A percentile compares a stretch with the other conserved stretches of the same genome.
Evolutionary conservation across 1,140 invertebrate genomes (phyloP).

Genomic region (Ostrea edulis): DNA sequence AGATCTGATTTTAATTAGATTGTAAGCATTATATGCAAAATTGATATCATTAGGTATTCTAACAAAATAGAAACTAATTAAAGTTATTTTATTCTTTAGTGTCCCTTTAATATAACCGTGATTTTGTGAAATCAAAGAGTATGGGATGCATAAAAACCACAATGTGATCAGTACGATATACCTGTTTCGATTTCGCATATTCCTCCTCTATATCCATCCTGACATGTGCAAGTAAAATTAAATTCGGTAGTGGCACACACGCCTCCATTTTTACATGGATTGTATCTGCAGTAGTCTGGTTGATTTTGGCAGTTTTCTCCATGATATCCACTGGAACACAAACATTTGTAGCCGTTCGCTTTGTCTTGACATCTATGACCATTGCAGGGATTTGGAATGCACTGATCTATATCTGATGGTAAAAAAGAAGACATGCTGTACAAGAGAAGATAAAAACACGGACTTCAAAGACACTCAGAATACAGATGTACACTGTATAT

Average conservation of each 20-base stretch:
- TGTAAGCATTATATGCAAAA: too few relatives aligned
- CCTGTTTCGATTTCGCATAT: slow-evolving; percentile 62
- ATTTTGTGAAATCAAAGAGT: too few relatives aligned
- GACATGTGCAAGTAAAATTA: slow-evolving; percentile 94
- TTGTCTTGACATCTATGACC: slow-evolving; percentile 36
- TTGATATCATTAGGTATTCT: too few relatives aligned
- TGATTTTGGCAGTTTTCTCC: slow-evolving; percentile 53
- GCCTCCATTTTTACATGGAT: slow-evolving; percentile 57
- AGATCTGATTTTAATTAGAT: too few relatives aligned
- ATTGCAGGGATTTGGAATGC: slow-evolving; percentile 38
- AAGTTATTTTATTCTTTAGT: too few relatives aligned
- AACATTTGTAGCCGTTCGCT: slow-evolving; percentile 22
- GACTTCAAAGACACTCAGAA: too few relatives aligned
- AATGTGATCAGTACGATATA: too few relatives aligned
- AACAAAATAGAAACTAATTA: too few relatives aligned
- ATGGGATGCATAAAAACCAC: too few relatives aligned
- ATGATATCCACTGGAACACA: slow-evolving; percentile 41
- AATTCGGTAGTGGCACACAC: slow-evolving; percentile 93
- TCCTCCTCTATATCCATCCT: slow-evolving; percentile 86
- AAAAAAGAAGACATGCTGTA: not conserved
- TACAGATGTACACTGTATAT: too few relatives aligned
- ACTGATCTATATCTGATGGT: slow-evolving; percentile 21
- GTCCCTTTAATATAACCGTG: too few relatives aligned
- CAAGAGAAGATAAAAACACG: too few relatives aligned
- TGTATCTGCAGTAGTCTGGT: slow-evolving; percentile 55